Evolutionary conservation across 2,797 vertebrate genomes (phyloP).

Genomic region (Pempheris klunzingeri): DNA sequence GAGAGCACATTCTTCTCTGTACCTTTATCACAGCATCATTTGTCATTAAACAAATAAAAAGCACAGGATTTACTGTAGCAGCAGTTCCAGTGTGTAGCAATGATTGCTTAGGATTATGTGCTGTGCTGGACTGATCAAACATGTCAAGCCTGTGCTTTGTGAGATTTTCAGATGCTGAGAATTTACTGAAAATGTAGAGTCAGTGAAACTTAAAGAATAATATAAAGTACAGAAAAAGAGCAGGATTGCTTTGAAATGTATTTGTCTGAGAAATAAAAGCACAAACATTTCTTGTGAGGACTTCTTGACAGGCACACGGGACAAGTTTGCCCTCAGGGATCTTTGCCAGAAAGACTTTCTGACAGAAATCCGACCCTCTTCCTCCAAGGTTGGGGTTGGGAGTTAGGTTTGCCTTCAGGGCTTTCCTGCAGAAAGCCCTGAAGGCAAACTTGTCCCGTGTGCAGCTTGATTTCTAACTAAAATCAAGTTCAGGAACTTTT

Average conservation of each 20-base stretch:
- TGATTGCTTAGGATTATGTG: not conserved
- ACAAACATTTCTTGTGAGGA: not conserved
- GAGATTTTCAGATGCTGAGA: not conserved
- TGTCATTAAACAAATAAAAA: constrained; percentile 34
- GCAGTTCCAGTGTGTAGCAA: constrained; percentile 4
- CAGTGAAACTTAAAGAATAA: not conserved
- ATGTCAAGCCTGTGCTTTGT: not conserved
- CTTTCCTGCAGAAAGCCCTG: no score
- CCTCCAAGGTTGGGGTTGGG: no score
- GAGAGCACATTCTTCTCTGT: not conserved
- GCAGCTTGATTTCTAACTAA: not conserved
- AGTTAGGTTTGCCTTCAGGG: no score
- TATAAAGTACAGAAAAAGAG: not conserved
- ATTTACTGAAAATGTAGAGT: not conserved
- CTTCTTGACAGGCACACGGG: no score
- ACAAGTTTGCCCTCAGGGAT: no score
- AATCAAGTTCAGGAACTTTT: not conserved
- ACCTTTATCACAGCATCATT: not conserved
- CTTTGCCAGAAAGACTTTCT: no score
- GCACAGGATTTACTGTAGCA: not conserved
- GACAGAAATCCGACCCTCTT: no score
- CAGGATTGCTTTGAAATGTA: not conserved
- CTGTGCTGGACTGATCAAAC: not conserved
- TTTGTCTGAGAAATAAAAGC: not conserved
- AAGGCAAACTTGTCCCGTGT: no score